phyloP scores from a whole-genome alignment of 2,888 invertebrate genomes.

The Fragum whitleyi region DNA sequence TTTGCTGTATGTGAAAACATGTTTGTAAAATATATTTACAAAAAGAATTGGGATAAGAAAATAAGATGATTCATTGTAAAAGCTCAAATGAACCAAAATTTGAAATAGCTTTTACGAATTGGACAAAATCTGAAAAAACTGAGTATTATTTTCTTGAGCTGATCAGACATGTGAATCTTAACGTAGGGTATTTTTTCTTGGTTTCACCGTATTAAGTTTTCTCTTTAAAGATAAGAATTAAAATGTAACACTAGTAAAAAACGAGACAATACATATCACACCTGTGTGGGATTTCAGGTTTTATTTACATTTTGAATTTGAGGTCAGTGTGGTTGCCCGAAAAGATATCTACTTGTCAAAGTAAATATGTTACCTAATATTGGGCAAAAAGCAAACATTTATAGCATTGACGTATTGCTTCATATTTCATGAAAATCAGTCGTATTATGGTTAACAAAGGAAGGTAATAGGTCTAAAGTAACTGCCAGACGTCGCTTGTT shows the following conservation, averaged over 20 bases:
- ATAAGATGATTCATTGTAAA: too few relatives aligned
- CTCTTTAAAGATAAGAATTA: background rate
- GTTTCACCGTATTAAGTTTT: too few relatives aligned
- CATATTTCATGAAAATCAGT: conserved; percentile 3
- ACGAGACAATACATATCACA: background rate
- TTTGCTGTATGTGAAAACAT: too few relatives aligned
- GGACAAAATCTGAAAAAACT: too few relatives aligned
- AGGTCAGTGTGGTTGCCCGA: background rate
- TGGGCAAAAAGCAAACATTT: conserved; percentile 10
- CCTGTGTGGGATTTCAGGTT: background rate
- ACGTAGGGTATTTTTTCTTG: too few relatives aligned
- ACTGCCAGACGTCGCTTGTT: conserved; percentile 1
- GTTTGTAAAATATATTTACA: too few relatives aligned
- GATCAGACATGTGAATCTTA: too few relatives aligned
- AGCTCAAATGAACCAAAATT: too few relatives aligned
- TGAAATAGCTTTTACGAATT: too few relatives aligned
- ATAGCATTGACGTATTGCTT: background rate
- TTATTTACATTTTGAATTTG: background rate
- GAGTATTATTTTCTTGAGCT: too few relatives aligned
- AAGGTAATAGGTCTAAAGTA: conserved; percentile 8
- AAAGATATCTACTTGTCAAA: conserved; percentile 20
- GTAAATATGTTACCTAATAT: conserved; percentile 13
- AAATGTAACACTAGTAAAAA: background rate
- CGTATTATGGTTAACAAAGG: background rate
- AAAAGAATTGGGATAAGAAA: too few relatives aligned